Evolutionary conservation across 2,113 vertebrate species (phyloP).

Genomic region (Nymphicus hollandicus): DNA sequence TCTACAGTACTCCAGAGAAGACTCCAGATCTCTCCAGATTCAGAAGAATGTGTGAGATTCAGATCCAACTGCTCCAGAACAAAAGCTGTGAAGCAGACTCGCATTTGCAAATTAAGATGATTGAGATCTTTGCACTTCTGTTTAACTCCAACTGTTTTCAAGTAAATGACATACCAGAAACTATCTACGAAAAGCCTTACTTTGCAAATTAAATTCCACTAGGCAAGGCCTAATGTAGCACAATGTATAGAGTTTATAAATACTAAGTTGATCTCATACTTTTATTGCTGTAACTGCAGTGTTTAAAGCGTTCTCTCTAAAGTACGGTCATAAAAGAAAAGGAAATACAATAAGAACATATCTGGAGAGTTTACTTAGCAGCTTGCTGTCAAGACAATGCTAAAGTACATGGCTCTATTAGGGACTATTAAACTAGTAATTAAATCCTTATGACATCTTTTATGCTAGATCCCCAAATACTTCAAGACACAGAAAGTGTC

Average conservation of each 20-base stretch:
- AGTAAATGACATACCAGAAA: neutral
- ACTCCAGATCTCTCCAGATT: neutral
- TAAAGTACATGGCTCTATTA: neutral
- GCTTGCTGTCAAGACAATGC: neutral
- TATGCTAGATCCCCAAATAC: neutral
- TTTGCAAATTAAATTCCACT: neutral
- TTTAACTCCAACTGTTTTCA: neutral
- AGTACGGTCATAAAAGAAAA: neutral
- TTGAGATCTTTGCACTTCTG: neutral
- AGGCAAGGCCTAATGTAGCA: neutral
- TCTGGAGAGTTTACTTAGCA: neutral
- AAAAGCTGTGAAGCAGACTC: neutral
- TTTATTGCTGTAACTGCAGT: neutral
- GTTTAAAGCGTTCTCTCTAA: neutral
- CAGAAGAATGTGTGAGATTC: neutral
- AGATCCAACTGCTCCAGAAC: neutral
- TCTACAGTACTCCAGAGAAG: neutral
- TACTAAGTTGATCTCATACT: neutral
- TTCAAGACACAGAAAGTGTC: neutral
- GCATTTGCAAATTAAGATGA: neutral
- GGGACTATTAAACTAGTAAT: neutral
- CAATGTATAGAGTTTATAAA: neutral
- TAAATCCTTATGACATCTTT: neutral
- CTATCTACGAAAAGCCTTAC: neutral
- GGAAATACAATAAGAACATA: neutral